Evolutionary conservation across 2,888 invertebrate genomes (phyloP).

Genomic region (Morinoia aosen): DNA sequence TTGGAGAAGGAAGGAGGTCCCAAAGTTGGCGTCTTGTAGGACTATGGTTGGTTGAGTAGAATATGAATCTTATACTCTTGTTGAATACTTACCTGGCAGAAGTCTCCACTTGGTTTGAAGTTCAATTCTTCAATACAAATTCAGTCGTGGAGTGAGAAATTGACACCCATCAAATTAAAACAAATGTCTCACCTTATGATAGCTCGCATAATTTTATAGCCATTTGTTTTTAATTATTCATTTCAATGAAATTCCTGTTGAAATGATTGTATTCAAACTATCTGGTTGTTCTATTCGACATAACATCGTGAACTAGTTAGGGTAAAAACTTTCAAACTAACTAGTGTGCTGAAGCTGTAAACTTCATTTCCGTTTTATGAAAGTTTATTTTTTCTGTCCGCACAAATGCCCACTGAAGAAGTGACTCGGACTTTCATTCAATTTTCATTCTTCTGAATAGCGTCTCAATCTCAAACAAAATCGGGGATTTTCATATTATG

Average conservation of each 20-base stretch:
- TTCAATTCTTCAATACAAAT: not conserved
- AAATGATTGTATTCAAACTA: not conserved
- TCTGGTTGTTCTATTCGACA: not conserved
- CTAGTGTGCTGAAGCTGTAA: too few relatives aligned
- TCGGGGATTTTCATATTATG: too few relatives aligned
- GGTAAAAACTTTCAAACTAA: not conserved
- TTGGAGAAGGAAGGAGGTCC: not conserved
- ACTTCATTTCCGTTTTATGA: too few relatives aligned
- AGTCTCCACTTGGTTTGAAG: too few relatives aligned
- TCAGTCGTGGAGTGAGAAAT: not conserved
- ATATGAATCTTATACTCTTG: not conserved
- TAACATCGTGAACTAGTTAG: not conserved
- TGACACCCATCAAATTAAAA: not conserved
- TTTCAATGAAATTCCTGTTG: too few relatives aligned
- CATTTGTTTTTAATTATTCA: too few relatives aligned
- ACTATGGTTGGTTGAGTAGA: not conserved
- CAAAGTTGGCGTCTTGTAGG: not conserved
- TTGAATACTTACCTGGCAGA: not conserved
- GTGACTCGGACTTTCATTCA: too few relatives aligned
- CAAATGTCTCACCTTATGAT: not conserved
- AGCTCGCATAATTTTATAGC: too few relatives aligned
- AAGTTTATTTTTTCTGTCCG: too few relatives aligned
- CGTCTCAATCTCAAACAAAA: too few relatives aligned
- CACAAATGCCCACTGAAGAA: too few relatives aligned
- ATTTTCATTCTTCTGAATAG: too few relatives aligned